These are phyloP conservation scores for Myripristis jacobus DNA, from an alignment of 2,797 vertebrate genomes.

Conservation along the genomic window DNA sequence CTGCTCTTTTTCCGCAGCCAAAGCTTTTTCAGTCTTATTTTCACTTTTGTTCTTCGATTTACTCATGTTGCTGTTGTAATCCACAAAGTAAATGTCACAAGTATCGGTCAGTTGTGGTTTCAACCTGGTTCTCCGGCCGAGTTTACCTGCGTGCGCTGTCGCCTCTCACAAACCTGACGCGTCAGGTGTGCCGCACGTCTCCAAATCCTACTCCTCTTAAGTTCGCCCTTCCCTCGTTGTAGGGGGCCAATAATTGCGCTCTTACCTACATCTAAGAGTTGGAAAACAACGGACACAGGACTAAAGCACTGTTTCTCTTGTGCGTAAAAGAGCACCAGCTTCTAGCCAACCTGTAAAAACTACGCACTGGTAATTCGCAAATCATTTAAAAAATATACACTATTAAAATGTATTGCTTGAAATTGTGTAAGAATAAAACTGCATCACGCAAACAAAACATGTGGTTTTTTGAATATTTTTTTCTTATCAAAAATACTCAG, in stretches of 20 bases:
- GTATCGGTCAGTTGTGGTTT: not conserved
- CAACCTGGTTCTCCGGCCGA: not conserved
- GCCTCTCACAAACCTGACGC: slow-evolving; percentile 2
- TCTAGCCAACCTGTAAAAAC: slow-evolving; percentile 3
- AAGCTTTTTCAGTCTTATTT: slow-evolving; percentile 89
- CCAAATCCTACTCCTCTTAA: not conserved
- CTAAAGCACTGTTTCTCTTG: not conserved
- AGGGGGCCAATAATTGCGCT: not conserved
- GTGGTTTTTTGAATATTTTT: not conserved
- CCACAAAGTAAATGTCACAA: not conserved
- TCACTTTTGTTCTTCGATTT: slow-evolving; percentile 88
- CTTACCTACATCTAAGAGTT: not conserved
- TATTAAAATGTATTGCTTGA: not conserved
- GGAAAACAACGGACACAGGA: not conserved
- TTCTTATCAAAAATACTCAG: slow-evolving; percentile 8
- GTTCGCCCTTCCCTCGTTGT: not conserved
- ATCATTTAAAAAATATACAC: too few species aligned
- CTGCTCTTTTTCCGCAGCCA: slow-evolving; percentile 95
- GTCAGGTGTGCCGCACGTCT: not conserved
- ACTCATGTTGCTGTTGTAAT: slow-evolving; percentile 83
- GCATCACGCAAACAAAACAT: not conserved
- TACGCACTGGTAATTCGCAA: too few species aligned
- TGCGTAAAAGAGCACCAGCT: slow-evolving; percentile 35
- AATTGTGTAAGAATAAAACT: not conserved
- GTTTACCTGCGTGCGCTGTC: slow-evolving; percentile 5